These are phyloP conservation scores for Ctenopoma multispine DNA, from an alignment of 2,797 vertebrate species.

Conservation along the genomic window DNA sequence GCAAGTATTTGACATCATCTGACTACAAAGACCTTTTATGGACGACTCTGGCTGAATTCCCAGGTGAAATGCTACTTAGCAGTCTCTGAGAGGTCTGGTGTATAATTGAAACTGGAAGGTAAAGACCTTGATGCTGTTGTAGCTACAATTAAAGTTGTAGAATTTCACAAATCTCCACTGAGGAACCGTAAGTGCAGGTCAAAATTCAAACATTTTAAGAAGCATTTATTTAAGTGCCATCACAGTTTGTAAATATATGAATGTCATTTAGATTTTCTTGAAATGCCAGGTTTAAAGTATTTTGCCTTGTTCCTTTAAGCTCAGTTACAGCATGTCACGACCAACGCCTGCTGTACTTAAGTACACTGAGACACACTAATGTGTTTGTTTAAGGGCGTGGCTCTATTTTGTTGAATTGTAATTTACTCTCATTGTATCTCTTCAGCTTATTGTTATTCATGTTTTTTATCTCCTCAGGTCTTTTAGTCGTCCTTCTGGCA, in stretches of 20 bases:
- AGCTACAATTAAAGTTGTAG: too few relatives aligned
- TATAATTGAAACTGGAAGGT: slow-evolving; percentile 6
- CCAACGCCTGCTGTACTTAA: not conserved
- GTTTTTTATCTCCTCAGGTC: slow-evolving; percentile 76
- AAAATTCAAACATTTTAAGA: too few relatives aligned
- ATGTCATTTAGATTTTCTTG: not conserved
- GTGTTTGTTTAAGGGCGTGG: not conserved
- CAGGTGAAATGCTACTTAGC: slow-evolving; percentile 81
- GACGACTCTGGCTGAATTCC: slow-evolving; percentile 94
- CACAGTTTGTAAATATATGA: not conserved
- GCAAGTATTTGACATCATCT: slow-evolving; percentile 88
- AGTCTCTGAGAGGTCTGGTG: not conserved
- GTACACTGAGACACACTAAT: not conserved
- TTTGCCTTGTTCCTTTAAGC: not conserved
- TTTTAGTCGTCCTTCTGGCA: slow-evolving; percentile 86
- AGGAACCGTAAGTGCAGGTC: too few relatives aligned
- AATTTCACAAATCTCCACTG: too few relatives aligned
- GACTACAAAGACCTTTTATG: slow-evolving; percentile 94
- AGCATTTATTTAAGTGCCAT: too few relatives aligned
- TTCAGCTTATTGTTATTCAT: slow-evolving; percentile 2
- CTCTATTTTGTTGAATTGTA: not conserved
- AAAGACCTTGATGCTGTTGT: not conserved
- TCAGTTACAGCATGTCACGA: not conserved
- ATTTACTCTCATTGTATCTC: not conserved
- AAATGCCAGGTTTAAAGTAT: not conserved